Evolutionary conservation across 2,113 vertebrate genomes (phyloP).

Genomic region (Ammospiza nelsoni): DNA sequence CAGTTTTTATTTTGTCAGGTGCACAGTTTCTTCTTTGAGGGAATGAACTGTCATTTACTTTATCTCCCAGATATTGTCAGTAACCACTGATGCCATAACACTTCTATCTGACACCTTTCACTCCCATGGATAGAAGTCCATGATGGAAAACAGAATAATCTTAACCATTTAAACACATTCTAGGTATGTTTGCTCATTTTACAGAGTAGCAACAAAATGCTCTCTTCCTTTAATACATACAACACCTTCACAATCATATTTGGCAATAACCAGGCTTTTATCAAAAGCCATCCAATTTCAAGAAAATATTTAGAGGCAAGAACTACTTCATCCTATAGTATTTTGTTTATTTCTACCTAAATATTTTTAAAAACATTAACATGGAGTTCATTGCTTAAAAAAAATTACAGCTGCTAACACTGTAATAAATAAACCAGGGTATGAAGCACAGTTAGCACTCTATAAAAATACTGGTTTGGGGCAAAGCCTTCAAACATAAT

Average conservation of each 20-base stretch:
- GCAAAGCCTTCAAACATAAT: neutral
- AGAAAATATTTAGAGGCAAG: neutral
- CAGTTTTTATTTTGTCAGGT: conserved; percentile 49
- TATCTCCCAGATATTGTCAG: conserved; percentile 19
- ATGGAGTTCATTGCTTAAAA: neutral
- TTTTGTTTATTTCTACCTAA: neutral
- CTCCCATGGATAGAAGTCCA: neutral
- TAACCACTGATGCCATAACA: conserved; percentile 7
- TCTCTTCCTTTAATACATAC: neutral
- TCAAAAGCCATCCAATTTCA: neutral
- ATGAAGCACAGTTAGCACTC: neutral
- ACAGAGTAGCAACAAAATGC: neutral
- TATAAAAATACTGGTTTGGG: neutral
- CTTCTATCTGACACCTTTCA: neutral
- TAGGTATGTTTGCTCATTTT: neutral
- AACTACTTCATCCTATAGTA: neutral
- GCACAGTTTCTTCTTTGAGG: conserved; percentile 45
- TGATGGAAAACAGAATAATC: conserved; percentile 19
- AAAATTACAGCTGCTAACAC: neutral
- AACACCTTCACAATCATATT: neutral
- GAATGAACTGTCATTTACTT: neutral
- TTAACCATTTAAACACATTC: conserved; percentile 7
- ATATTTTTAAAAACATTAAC: neutral
- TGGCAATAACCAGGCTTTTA: neutral
- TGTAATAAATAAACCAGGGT: neutral